Base-by-base conservation (phyloP, 2,888 invertebrate species). In the Metellina segmentata region DNA sequence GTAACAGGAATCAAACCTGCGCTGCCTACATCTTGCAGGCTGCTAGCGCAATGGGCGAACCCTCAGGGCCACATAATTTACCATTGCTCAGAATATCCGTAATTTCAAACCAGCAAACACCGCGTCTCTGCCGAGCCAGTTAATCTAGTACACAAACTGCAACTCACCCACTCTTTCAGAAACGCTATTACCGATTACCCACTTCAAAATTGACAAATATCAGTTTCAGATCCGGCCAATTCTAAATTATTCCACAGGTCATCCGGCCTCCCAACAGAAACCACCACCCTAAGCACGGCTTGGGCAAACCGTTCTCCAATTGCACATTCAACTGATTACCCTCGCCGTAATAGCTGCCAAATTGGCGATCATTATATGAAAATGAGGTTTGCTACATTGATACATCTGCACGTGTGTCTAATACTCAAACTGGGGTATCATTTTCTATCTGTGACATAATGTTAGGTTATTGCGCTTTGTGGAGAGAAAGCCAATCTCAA, bases 361-460 rank as follows among this genome's bases (percentile, higher is more conserved):
- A 75, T 85, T 53, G 75, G 75, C 48, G 74, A 85, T 85, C 75
- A 72, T 75, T 85, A 85, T 52, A 85, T 52, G 75, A 75, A 75
- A 74, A 85, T 75, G 74, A 61, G 74, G 72, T 74, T 85, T 34
- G 34, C 53, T 53, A 53, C 75, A 85, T 52, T 53, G 75, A 74
- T 53, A 61, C 34, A 75, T 72, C 61, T 20, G 61, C 53, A 61
- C 48, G 11, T 8, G 52, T 16, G 53, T 34, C 9, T 72, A 61
- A 61, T 61, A 11, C 61, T 16, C 11, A 5, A 5, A 16, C 61
- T 16, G 61, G 16, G 61, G 61, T 61, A 61, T 9, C 61, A 61
- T 61, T 61, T 61, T 11, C 61, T 6, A 61, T 61, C 61, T 61
- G 61, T 61, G 6, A 61, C 61, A 61, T 61, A 61, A 61, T 61